These are phyloP conservation scores for Drosophila quinaria DNA, from an alignment of 2,888 invertebrate genomes.

Conservation along the genomic window DNA sequence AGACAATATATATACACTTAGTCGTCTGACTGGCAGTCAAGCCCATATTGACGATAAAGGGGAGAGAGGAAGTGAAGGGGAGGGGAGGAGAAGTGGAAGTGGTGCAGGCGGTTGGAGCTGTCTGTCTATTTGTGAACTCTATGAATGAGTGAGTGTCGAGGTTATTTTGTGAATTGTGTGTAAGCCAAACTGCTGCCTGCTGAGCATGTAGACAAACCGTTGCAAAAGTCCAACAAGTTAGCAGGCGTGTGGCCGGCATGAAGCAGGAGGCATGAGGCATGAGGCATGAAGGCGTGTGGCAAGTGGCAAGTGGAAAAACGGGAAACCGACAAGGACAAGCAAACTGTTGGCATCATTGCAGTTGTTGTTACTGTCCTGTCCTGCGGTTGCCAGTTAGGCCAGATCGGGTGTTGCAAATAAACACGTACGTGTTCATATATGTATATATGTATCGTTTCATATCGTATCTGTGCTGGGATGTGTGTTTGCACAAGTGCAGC, in stretches of 20 bases:
- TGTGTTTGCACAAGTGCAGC: slow-evolving; percentile 24
- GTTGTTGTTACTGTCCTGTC: slow-evolving; percentile 48
- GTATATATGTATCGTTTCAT: not conserved
- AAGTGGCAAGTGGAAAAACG: slow-evolving; percentile 53
- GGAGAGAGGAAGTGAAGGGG: too few relatives aligned
- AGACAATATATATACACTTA: slow-evolving; percentile 71
- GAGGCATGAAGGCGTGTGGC: slow-evolving; percentile 21
- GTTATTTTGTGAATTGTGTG: slow-evolving; percentile 77
- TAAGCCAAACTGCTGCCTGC: slow-evolving; percentile 75
- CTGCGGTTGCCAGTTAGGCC: slow-evolving; percentile 54
- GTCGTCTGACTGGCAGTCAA: slow-evolving; percentile 39
- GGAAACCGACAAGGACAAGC: slow-evolving; percentile 61
- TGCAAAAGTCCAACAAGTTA: slow-evolving; percentile 73
- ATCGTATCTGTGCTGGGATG: not conserved
- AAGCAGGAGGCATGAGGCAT: slow-evolving; percentile 14
- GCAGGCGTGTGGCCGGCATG: slow-evolving; percentile 37
- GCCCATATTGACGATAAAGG: slow-evolving; percentile 19
- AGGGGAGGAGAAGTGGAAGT: not conserved
- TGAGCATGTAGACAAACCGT: slow-evolving; percentile 56
- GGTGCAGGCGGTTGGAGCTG: slow-evolving; percentile 4
- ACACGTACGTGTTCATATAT: slow-evolving; percentile 25
- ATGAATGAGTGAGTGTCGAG: slow-evolving; percentile 61
- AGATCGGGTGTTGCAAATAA: slow-evolving; percentile 37
- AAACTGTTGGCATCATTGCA: slow-evolving; percentile 57
- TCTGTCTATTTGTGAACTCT: slow-evolving; percentile 54